phyloP scores from a whole-genome alignment of 2,113 vertebrate genomes.

The human (Homo sapiens) region DNA sequence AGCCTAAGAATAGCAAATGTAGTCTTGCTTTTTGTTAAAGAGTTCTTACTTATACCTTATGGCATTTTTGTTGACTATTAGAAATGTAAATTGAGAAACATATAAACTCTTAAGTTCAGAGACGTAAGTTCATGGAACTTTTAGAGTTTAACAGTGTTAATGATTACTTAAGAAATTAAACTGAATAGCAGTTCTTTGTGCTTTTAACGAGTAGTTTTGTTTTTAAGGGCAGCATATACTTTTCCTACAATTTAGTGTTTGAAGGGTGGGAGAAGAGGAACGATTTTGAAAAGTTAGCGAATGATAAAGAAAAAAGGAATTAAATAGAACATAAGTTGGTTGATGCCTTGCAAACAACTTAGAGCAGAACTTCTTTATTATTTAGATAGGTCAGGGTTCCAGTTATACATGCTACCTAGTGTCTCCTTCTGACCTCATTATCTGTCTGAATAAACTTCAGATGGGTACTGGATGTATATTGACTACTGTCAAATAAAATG shows the following conservation, averaged over 20 bases:
- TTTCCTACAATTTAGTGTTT: background rate
- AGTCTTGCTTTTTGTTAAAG: background rate
- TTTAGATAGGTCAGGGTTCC: background rate
- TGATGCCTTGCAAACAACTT: background rate
- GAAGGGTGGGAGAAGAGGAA: background rate
- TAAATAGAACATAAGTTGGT: background rate
- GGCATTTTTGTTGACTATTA: background rate
- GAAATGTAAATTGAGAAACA: conserved; percentile 10
- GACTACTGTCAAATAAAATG: background rate
- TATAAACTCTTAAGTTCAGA: background rate
- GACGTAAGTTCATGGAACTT: background rate
- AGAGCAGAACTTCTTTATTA: background rate
- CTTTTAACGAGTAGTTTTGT: background rate
- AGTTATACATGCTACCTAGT: background rate
- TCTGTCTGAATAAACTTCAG: conserved; percentile 11
- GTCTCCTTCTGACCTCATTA: background rate
- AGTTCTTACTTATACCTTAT: background rate
- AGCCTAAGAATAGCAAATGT: background rate
- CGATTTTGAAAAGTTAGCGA: conserved; percentile 5
- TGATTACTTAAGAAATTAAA: background rate
- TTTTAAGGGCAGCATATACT: background rate
- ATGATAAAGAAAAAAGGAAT: background rate
- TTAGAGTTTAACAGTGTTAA: conserved; percentile 15
- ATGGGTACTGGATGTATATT: background rate
- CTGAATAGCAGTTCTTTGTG: background rate